Conservation (phyloP, 1,140 invertebrate genomes). For the Gryllus bimaculatus region DNA sequence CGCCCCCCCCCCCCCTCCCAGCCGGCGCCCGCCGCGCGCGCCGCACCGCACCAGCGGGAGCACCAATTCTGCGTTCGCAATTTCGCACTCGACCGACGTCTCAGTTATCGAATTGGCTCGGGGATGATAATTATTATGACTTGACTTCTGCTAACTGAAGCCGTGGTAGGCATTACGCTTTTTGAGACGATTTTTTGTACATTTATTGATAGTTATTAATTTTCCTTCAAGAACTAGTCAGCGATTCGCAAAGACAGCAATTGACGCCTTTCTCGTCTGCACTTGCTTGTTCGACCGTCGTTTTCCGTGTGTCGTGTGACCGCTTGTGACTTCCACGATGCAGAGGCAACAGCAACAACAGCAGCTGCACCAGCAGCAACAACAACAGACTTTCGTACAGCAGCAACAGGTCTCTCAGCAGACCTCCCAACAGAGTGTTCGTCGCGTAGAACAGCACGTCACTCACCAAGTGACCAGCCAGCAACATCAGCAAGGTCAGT, state of each 20-base stretch:
- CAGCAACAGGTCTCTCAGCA: conserved; percentile 35
- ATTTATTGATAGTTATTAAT: conserved; percentile 17
- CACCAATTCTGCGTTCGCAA: conserved; percentile 63
- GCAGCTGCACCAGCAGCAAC: conserved; percentile 33
- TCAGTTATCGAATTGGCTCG: conserved; percentile 54
- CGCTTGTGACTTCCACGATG: conserved; percentile 26
- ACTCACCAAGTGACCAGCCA: conserved; percentile 66
- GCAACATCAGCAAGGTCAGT: conserved; percentile 33
- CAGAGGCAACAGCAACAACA: conserved; percentile 32
- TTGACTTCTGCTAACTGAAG: conserved; percentile 65
- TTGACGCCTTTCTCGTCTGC: neutral
- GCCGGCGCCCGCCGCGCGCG: conserved; percentile 31
- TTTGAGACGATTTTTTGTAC: conserved; percentile 13
- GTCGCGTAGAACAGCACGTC: conserved; percentile 62
- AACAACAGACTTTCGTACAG: conserved; percentile 32
- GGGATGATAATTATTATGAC: conserved; percentile 59
- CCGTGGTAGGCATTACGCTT: conserved; percentile 40
- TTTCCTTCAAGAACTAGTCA: conserved; percentile 23
- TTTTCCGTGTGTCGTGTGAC: conserved; percentile 26
- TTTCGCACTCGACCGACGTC: conserved; percentile 82
- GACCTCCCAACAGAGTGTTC: conserved; percentile 53
- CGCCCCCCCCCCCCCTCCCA: conserved; percentile 25
- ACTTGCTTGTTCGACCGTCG: neutral
- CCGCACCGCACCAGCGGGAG: neutral
- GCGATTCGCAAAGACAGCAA: neutral